These are phyloP conservation scores for Crotalus tigris DNA, from an alignment of 2,113 vertebrate genomes.

Conservation along the genomic window DNA sequence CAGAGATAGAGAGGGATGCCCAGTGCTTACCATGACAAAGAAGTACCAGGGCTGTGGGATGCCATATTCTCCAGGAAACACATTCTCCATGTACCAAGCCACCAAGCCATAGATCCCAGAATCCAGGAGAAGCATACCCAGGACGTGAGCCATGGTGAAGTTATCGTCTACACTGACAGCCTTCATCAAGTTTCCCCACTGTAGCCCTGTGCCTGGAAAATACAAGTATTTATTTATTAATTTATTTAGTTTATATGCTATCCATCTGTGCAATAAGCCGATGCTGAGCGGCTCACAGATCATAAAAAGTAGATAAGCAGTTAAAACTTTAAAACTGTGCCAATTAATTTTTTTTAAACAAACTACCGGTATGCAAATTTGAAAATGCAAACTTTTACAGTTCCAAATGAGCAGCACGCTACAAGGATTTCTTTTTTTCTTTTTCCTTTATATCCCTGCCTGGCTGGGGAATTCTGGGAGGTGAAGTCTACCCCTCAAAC, in stretches of 20 bases:
- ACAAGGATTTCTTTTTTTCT: not conserved
- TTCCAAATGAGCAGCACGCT: not conserved
- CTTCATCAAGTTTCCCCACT: constrained; percentile 88
- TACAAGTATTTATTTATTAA: not conserved
- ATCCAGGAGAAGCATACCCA: constrained; percentile 89
- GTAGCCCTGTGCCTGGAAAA: constrained; percentile 82
- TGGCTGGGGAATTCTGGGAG: not conserved
- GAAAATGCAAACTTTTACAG: not conserved
- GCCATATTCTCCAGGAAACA: constrained; percentile 92
- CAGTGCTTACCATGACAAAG: constrained; percentile 84
- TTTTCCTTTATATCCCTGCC: too few relatives aligned
- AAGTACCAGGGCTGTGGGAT: constrained; percentile 92
- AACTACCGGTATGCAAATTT: not conserved
- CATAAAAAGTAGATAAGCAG: not conserved
- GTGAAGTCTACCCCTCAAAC: not conserved
- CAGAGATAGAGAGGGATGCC: not conserved
- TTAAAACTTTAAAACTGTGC: not conserved
- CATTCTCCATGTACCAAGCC: constrained; percentile 92
- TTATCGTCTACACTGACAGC: constrained; percentile 89
- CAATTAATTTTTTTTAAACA: not conserved
- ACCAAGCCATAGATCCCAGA: constrained; percentile 80
- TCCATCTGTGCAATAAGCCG: not conserved
- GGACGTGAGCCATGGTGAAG: constrained; percentile 88
- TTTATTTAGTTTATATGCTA: not conserved
- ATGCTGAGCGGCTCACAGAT: not conserved